Base-by-base conservation (phyloP, 2,888 invertebrate genomes). In the Chesias legatella region DNA sequence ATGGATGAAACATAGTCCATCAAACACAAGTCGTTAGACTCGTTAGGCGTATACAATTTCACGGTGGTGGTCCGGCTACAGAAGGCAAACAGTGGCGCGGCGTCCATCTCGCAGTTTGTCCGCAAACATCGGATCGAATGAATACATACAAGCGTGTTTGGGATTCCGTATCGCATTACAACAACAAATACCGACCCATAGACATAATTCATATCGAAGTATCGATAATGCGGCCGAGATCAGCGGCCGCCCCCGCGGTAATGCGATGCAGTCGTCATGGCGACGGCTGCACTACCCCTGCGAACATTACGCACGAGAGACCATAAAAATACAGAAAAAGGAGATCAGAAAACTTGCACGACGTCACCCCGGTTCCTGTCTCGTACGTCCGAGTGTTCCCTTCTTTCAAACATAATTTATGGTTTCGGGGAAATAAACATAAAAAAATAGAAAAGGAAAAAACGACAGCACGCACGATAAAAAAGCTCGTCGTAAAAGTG, bases 371-470 rank as follows among this genome's bases (percentile, higher is more conserved):
- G 82, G 79, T 79, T 81, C 80, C 81, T 83, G 86, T 80, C 82
- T 77, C 73, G 74, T 72, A 73, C 77, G 88, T 86, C 88, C 88
- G 83, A 85, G 81, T 77, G 79, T 82, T 85, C 89, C 89, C 89
- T 88, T 79, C 86, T 84, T 86, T 84, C 89, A 86, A 89, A 88
- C 88, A 81, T 89, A 85, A 89, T 89, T 89, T 89, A 89, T 89
- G 88, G 83, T 88, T 82, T 85, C 78, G 80, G 84, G 88, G 88
- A 88, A 88, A 88, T 88, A 88, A 89, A 88, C 88, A 88, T 88
- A 88, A 89, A 89, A 17, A 88, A 88, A 86, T 86, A 85, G 88
- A 84, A 86, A 85, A 88, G 85, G 88, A 86, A 88, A n/a, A 88
- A 88, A 84, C 85, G 86, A 82, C 86, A 82, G 81, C 84, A 85